Percentiles rank a stretch among this genome's conserved stretches.
Conservation (phyloP, 2,113 vertebrate genomes). For the Heterotis niloticus region DNA sequence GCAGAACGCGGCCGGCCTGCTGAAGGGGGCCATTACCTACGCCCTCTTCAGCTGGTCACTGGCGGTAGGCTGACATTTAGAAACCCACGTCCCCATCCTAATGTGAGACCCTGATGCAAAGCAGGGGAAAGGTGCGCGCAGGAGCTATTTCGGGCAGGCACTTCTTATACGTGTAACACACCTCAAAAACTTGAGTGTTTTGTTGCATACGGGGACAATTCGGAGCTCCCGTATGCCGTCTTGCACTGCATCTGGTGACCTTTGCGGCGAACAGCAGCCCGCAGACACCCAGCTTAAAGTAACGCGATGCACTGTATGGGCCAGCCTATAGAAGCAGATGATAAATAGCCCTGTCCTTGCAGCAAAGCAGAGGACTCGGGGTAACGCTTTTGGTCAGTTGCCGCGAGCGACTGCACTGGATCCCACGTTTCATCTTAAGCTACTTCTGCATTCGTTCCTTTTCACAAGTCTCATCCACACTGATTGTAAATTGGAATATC, state of each 20-base stretch:
- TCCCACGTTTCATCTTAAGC: slow-evolving; percentile 19
- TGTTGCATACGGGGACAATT: not conserved
- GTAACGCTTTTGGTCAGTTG: not conserved
- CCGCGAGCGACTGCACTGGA: slow-evolving; percentile 20
- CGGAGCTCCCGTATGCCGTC: not conserved
- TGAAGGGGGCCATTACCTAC: slow-evolving; percentile 46
- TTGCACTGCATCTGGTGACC: not conserved
- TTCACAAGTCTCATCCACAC: too few relatives aligned
- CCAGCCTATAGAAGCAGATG: not conserved
- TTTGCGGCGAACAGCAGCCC: not conserved
- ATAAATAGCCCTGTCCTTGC: not conserved
- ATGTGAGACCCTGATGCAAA: slow-evolving; percentile 41
- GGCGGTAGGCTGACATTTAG: slow-evolving; percentile 39
- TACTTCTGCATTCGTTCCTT: not conserved
- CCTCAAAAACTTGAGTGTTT: not conserved
- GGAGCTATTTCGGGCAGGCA: not conserved
- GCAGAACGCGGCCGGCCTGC: slow-evolving; percentile 32
- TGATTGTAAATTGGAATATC: slow-evolving; percentile 7
- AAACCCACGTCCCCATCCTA: slow-evolving; percentile 33
- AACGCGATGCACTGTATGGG: not conserved
- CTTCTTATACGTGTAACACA: not conserved
- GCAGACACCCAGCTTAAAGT: not conserved
- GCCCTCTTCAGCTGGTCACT: slow-evolving; percentile 42
- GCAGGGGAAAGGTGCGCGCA: slow-evolving; percentile 5
- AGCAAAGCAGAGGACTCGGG: not conserved